Evolutionary conservation across 2,888 invertebrate species (phyloP).

Genomic region (Heterodera filipjevi): DNA sequence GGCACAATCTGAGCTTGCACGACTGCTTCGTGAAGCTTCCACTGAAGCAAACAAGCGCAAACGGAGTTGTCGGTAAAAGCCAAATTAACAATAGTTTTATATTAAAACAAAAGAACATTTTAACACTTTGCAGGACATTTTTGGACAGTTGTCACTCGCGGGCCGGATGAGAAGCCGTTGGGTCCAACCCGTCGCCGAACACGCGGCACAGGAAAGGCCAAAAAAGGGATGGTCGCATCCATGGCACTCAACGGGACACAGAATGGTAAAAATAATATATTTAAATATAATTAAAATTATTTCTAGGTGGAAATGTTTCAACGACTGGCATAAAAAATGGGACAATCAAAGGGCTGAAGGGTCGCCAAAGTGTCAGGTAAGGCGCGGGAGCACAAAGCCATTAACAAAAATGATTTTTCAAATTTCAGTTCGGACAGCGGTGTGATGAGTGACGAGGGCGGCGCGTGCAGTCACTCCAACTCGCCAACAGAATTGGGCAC

Average conservation of each 20-base stretch:
- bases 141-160: conserved; percentile 62
- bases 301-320: neutral
- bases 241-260: neutral
- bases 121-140: conserved; percentile 57
- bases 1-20: conserved; percentile 95
- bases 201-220: conserved; percentile 28
- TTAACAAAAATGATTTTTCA: neutral
- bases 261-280: neutral
- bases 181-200: conserved; percentile 40
- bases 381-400: neutral
- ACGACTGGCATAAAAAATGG: neutral
- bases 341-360: conserved; percentile 23
- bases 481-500: conserved; percentile 9
- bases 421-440: conserved; percentile 41
- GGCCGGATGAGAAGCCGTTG: conserved; percentile 57
- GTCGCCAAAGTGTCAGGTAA: conserved; percentile 29
- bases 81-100: conserved; percentile 1
- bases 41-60: conserved; percentile 65
- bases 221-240: neutral
- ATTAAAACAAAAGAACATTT: conserved; percentile 30
- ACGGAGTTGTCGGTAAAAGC: conserved; percentile 61
- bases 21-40: conserved; percentile 95
- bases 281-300: neutral
- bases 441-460: conserved; percentile 45
- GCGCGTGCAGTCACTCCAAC: conserved; percentile 21